Evolutionary conservation across 92 coral and sea anemone species (phyloP), one percentile per base, ranked within the genome.

Genomic region (Desmophyllum pertusum): DNA sequence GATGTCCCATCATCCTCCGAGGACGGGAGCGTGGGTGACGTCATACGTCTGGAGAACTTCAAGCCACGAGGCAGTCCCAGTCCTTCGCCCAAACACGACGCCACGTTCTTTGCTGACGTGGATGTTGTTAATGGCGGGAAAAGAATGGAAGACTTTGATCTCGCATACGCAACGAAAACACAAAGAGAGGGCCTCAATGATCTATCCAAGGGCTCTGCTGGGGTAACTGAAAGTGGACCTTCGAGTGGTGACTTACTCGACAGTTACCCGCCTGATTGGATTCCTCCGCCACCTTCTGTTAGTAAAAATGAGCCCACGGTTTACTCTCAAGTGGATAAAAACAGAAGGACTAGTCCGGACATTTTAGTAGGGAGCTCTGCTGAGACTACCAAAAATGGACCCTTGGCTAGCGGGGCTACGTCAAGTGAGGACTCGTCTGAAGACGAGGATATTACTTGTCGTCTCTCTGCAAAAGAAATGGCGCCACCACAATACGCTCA

Each of bases 321-420:
- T 10, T 88, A 89, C 82, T 84, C 98, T 0, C 73, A 84, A 52
- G 95, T 87, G 18, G 93, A 94, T 51, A 76, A 87, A 43, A 67
- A 52, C 77, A 72, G 66, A 38, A 51, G 65, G 52, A 69, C 76
- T 48, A 52, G 65, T 80, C 75, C 76, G 66, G 91, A 33, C 30
- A 72, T 3, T 25, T 37, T 40, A 37, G 78, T 36, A 6, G 52
- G 62, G 41, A 76, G 61, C 38, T 4, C 29, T 43, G 65, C 25
- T 31, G 74, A 73, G 59, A 33, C 41, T 10, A n/a, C 78, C 17
- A 27, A 42, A 14, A 1, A 25, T 69, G 70, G 65, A 0, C 78
- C 68, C 68, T 35, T 70, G 17, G 67, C 27, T 46, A 18, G 25
- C 55, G 76, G 23, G 1, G 66, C 63, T 15, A 67, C 55, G 31